Conservation (phyloP, 2,888 invertebrate genomes). For the Noctua fimbriata region DNA sequence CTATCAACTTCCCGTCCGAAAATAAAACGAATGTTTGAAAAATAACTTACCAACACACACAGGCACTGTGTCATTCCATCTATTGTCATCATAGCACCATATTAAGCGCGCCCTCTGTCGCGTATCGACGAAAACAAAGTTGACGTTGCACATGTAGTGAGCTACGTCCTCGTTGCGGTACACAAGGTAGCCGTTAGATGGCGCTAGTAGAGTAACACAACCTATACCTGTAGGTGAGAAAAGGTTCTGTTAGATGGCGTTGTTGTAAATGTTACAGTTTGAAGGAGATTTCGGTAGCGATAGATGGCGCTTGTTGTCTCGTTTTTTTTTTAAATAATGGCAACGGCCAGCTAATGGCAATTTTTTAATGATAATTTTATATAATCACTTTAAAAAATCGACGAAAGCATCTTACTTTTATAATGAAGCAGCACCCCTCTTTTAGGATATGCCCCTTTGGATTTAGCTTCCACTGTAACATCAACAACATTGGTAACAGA, state of each 20-base stretch:
- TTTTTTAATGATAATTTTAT: too few relatives aligned
- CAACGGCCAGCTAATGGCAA: not conserved
- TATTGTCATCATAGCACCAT: constrained; percentile 91
- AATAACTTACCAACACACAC: constrained; percentile 91
- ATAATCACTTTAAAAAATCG: not conserved
- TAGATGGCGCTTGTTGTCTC: constrained; percentile 63
- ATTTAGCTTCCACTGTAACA: constrained; percentile 85
- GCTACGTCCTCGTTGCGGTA: constrained; percentile 92
- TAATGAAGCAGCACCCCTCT: constrained; percentile 92
- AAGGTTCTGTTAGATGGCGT: constrained; percentile 54
- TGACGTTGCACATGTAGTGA: constrained; percentile 93
- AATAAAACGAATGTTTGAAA: constrained; percentile 41
- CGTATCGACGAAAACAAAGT: constrained; percentile 93
- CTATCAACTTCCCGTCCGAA: constrained; percentile 33
- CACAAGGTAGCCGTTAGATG: constrained; percentile 92
- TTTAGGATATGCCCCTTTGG: constrained; percentile 90
- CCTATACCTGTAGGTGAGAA: constrained; percentile 90
- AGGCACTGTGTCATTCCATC: constrained; percentile 92
- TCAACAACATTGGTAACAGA: constrained; percentile 87
- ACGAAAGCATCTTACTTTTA: constrained; percentile 85
- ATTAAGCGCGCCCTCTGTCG: constrained; percentile 90
- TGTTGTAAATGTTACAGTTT: constrained; percentile 12
- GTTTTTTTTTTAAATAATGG: too few relatives aligned
- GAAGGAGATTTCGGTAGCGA: rapidly evolving
- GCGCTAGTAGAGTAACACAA: constrained; percentile 92